Conservation (phyloP, 2,888 invertebrate species). For the Drosophila multiciliata region DNA sequence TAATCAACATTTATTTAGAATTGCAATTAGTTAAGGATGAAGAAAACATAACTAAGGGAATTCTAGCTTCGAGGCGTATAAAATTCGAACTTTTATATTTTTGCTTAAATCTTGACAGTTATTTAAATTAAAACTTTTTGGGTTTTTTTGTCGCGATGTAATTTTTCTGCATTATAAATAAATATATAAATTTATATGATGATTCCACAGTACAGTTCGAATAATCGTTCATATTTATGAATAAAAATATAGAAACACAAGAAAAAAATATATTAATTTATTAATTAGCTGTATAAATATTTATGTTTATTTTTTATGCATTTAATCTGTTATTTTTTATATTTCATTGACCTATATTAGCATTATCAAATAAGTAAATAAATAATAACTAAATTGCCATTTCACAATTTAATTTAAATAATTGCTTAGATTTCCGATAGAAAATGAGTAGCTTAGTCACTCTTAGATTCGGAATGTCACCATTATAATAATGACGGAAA, state of each 20-base stretch:
- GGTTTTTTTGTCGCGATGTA: neutral
- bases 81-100: neutral
- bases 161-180: neutral
- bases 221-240: neutral
- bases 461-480: neutral
- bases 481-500: slow-evolving; percentile 34
- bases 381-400: neutral
- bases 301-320: neutral
- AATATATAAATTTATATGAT: neutral
- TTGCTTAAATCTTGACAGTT: neutral
- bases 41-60: neutral
- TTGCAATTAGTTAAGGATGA: neutral
- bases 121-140: neutral
- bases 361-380: neutral
- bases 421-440: slow-evolving; percentile 3
- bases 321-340: neutral
- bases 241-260: neutral
- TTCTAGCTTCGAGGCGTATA: neutral
- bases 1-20: neutral
- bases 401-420: slow-evolving; percentile 15
- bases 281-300: neutral
- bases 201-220: neutral
- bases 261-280: neutral
- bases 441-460: neutral
- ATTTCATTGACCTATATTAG: neutral